Conservation (phyloP, 2,113 vertebrate genomes). For the Gyps fulvus region DNA sequence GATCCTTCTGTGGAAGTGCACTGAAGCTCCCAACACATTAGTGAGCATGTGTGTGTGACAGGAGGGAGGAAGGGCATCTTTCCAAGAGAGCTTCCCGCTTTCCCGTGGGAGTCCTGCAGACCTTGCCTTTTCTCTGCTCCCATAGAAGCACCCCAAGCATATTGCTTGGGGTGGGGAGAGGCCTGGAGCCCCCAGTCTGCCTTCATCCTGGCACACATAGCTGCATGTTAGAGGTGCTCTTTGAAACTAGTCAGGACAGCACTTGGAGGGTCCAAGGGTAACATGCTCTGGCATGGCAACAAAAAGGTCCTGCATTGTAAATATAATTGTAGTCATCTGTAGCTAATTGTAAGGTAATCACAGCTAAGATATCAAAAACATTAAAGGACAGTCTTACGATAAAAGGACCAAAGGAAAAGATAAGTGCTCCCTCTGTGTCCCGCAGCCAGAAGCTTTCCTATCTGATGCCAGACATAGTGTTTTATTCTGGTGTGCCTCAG, state of each 20-base stretch:
- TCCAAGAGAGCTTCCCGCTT: not conserved
- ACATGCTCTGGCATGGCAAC: not conserved
- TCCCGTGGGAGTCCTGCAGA: not conserved
- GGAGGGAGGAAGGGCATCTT: not conserved
- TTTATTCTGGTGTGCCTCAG: not conserved
- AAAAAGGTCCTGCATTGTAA: not conserved
- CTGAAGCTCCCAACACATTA: not conserved
- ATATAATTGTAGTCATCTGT: not conserved
- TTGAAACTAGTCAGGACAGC: not conserved
- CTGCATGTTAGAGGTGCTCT: not conserved
- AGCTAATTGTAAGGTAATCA: not conserved
- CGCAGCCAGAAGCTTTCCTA: not conserved
- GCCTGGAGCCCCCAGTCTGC: not conserved
- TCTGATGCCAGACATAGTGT: not conserved
- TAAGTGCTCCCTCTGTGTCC: not conserved
- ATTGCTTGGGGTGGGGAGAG: not conserved
- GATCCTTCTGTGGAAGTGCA: not conserved
- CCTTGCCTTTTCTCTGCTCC: not conserved
- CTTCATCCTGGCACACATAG: not conserved
- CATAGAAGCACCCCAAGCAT: not conserved
- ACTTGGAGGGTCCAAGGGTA: not conserved
- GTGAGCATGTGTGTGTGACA: not conserved
- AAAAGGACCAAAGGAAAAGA: not conserved
- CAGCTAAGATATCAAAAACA: not conserved
- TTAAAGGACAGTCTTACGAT: not conserved